phyloP scores from a whole-genome alignment of 2,113 vertebrate genomes.

The Pimephales promelas region DNA sequence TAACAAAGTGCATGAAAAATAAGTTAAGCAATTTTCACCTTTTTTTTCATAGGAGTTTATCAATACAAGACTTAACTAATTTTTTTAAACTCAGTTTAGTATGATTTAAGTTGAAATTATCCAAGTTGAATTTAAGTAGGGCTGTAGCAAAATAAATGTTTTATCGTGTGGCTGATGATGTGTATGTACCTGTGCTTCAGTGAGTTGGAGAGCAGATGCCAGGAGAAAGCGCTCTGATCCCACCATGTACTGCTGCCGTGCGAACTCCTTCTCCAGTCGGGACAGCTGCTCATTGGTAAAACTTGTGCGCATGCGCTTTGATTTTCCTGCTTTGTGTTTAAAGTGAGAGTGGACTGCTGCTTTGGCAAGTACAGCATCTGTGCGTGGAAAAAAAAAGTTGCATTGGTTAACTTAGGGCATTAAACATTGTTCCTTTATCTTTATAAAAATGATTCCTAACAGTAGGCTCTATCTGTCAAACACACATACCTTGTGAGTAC shows the following conservation, averaged over 20 bases:
- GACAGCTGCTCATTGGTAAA: conserved; percentile 85
- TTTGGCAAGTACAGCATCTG: conserved; percentile 73
- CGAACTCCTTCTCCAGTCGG: conserved; percentile 83
- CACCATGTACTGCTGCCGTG: conserved; percentile 85
- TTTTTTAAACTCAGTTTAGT: too few species aligned
- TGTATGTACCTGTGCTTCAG: conserved; percentile 78
- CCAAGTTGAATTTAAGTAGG: too few species aligned
- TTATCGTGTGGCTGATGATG: too few species aligned
- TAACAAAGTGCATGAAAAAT: too few species aligned
- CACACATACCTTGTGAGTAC: conserved; percentile 76
- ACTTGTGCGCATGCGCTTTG: conserved; percentile 81
- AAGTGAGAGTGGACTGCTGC: conserved; percentile 65
- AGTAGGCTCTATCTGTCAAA: not conserved
- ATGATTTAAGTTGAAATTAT: too few species aligned
- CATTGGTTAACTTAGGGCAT: not conserved
- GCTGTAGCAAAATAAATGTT: too few species aligned
- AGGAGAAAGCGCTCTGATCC: conserved; percentile 81
- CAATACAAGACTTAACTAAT: too few species aligned
- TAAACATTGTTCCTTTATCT: not conserved
- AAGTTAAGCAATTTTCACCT: too few species aligned
- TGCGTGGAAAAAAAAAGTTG: not conserved
- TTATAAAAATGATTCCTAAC: not conserved
- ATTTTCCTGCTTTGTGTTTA: conserved; percentile 76
- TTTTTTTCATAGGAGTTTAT: too few species aligned
- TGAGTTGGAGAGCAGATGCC: conserved; percentile 78